Base-by-base conservation (phyloP, 2,888 invertebrate species). In the Apotomis turbidana region DNA sequence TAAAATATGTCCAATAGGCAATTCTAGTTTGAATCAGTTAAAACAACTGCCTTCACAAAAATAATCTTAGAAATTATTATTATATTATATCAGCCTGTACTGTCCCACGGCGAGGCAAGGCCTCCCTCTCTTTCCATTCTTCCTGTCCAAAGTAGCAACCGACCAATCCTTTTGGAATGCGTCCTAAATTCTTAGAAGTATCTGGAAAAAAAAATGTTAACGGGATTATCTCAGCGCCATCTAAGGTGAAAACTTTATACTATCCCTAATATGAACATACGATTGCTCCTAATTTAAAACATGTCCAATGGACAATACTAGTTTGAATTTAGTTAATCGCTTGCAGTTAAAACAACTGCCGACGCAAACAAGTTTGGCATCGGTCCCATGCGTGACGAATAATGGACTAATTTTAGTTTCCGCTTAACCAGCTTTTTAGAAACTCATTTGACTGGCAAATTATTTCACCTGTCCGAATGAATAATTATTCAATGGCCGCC, bases 361-460 rank as follows among this genome's bases (percentile, higher is more conserved):
- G 70, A 70, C 61, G 64, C 70, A 73, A 70, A 70, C 70, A 70
- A 61, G 44, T 49, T 78, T 85, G 83, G 80, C 81, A 80, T 80
- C 78, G 80, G 80, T n/a, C 41, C 62, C 62, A 51, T 46, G 44
- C 71, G 10, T 85, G 82, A 87, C 88, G 88, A 90, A 91, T 91
- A 91, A 90, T 91, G 90, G 90, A 87, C 87, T 83, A 86, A 90
- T 87, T 90, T 89, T 89, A 91, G 91, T 91, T 92, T 90, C 83
- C 85, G 92, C 93, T 90, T 91, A 91, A 90, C 92, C 89, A 87
- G 91, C 92, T 89, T 90, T 92, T 93, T 92, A 93, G 93, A 88
- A 90, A 91, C 89, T 90, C 90, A 93, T 91, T 91, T 91, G 87
- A 88, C 88, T 88, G 87, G 89, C 85, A 91, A 92, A 91, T 91